Evolutionary conservation across 2,888 invertebrate genomes (phyloP), one percentile per base, ranked within the genome.

Genomic region (Zaprionus obscuricornis): DNA sequence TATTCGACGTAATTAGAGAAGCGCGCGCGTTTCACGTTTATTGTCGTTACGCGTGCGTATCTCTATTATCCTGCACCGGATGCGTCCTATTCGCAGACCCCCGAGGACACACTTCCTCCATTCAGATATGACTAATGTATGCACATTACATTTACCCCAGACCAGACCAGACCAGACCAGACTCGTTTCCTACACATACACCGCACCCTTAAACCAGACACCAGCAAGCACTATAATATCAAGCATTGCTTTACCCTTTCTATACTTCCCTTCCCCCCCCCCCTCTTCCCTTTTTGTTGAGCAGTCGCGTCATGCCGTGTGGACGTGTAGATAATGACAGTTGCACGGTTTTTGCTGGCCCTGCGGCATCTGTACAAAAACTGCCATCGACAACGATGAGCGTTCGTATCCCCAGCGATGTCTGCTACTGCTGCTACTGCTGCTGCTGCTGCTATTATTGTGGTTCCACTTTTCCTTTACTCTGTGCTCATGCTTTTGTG

Each of bases 81-180:
- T 66, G 46, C 68, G 51, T 31, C 29, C 33, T 42, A 46, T 39
- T 37, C 55, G 45, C 55, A 59, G 13, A 14, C 13, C 67, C 74
- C 67, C 37, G 49, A 64, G 77, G 74, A 67, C 67, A 58, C 51
- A 55, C 49, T 55, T 33, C 36, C 62, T 45, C 56, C 51, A 62
- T 66, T 39, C 62, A 67, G 77, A 84, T 78, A 84, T 78, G 84
- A 78, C 74, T 78, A 81, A 84, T 78, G 81, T 74, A 74, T 73
- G 77, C 66, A 62, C 81, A 78, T 81, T 79, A 73, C 59, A 26
- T 60, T 60, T 42, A 42, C 4, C 22, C 22, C 4, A 7, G 22
- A 50, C 59, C 57, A 39, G 66, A 69, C 56, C 66, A 42, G 20
- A 50, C 1, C 31, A 31, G 31, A n/a, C 1, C 46, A 10, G 26